Conservation (phyloP, 2,113 vertebrate species). For the Alectura lathami region DNA sequence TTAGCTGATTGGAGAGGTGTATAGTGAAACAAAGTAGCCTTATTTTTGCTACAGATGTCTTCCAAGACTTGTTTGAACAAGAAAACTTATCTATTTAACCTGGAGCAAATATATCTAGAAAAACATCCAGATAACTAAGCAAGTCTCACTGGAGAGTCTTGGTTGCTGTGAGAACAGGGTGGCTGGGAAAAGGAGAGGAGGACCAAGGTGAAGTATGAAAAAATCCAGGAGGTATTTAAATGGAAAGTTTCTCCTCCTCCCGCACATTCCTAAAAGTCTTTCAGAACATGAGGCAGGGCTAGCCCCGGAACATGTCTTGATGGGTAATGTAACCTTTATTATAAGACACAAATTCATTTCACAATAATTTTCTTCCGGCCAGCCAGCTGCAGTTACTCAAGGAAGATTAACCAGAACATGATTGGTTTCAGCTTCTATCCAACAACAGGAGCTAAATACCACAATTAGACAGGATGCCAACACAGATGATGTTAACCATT, state of each 20-base stretch:
- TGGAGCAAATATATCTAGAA: background rate
- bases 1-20: background rate
- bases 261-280: constrained; percentile 46
- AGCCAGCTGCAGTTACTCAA: constrained; percentile 65
- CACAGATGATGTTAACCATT: background rate
- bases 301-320: background rate
- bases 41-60: background rate
- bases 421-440: constrained; percentile 35
- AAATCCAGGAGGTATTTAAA: background rate
- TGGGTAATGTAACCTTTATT: constrained; percentile 48
- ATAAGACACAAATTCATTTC: constrained; percentile 61
- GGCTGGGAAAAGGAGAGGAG: background rate
- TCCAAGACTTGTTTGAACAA: background rate
- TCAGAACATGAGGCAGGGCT: constrained; percentile 6
- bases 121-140: background rate
- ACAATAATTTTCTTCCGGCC: constrained; percentile 64
- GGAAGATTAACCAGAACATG: constrained; percentile 63
- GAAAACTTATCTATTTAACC: background rate
- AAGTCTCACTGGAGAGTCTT: background rate
- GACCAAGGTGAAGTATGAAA: background rate
- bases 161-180: background rate
- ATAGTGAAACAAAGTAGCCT: background rate
- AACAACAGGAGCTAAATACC: constrained; percentile 37
- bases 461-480: constrained; percentile 30
- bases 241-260: constrained; percentile 41